Percentiles rank a stretch among this genome's conserved stretches.
phyloP scores from a whole-genome alignment of 2,113 vertebrate genomes.

The Prochilodus magdalenae region DNA sequence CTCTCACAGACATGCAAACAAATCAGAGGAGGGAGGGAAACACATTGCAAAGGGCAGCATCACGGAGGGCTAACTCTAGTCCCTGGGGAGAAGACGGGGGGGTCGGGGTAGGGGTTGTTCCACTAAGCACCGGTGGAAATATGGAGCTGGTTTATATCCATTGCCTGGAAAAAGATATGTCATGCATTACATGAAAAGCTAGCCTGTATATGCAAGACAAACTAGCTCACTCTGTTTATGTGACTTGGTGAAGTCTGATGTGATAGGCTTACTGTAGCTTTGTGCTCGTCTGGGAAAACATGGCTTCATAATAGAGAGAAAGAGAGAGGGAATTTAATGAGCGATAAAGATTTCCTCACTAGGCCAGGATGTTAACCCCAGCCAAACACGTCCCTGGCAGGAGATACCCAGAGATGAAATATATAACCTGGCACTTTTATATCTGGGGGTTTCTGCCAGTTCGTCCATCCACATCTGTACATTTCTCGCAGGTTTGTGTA shows the following conservation, averaged over 20 bases:
- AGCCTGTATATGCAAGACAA: neutral
- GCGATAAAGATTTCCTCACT: neutral
- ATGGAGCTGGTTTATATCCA: constrained; percentile 10
- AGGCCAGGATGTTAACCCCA: neutral
- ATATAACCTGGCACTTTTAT: neutral
- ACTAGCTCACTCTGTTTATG: neutral
- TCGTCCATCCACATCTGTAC: constrained; percentile 4
- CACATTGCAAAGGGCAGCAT: constrained; percentile 11
- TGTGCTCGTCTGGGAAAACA: neutral
- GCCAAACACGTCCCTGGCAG: neutral
- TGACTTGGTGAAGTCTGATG: neutral
- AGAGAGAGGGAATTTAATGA: neutral
- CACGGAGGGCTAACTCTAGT: constrained; percentile 26
- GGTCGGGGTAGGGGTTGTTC: neutral
- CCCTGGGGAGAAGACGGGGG: neutral
- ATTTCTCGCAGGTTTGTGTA: neutral
- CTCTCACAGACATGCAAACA: constrained; percentile 48
- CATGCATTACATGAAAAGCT: neutral
- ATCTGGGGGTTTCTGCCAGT: neutral
- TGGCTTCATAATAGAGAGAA: neutral
- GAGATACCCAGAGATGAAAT: neutral
- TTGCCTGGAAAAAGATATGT: constrained; percentile 3
- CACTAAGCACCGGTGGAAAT: constrained; percentile 28
- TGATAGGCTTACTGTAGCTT: neutral
- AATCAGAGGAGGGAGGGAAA: constrained; percentile 29